phyloP scores from a whole-genome alignment of 2,797 vertebrate species.

The Phrynocephalus vlangalii region DNA sequence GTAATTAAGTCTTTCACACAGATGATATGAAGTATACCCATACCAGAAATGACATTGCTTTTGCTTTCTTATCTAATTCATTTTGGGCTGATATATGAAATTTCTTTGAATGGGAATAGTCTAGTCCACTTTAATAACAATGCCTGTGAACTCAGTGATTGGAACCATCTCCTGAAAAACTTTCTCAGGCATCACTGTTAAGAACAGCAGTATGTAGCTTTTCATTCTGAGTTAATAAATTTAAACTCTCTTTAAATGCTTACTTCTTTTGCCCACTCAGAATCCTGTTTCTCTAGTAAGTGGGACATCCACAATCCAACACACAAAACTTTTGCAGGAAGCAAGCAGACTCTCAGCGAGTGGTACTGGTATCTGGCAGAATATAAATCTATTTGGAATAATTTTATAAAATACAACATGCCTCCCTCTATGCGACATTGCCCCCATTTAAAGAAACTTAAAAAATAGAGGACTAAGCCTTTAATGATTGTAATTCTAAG shows the following conservation, averaged over 20 bases:
- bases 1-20: slow-evolving; percentile 26
- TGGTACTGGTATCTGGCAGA: background rate
- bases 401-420: slow-evolving; percentile 6
- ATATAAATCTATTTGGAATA: background rate
- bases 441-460: background rate
- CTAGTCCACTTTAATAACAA: slow-evolving; percentile 19
- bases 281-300: background rate
- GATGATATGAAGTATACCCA: no score
- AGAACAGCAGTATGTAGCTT: background rate
- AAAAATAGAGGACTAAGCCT: background rate
- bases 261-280: background rate
- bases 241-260: background rate
- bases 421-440: background rate
- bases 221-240: background rate
- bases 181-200: background rate
- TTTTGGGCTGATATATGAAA: slow-evolving; percentile 18
- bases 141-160: background rate
- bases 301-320: slow-evolving; percentile 1
- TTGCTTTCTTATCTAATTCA: slow-evolving; percentile 32
- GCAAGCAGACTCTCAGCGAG: background rate
- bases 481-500: slow-evolving; percentile 11
- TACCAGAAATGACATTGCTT: slow-evolving; percentile 22
- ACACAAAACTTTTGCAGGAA: slow-evolving; percentile 16
- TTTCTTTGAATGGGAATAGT: slow-evolving; percentile 12
- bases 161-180: background rate